Evolutionary conservation across 2,797 vertebrate genomes (phyloP).

Genomic region (Oryzias dopingdopingensis): DNA sequence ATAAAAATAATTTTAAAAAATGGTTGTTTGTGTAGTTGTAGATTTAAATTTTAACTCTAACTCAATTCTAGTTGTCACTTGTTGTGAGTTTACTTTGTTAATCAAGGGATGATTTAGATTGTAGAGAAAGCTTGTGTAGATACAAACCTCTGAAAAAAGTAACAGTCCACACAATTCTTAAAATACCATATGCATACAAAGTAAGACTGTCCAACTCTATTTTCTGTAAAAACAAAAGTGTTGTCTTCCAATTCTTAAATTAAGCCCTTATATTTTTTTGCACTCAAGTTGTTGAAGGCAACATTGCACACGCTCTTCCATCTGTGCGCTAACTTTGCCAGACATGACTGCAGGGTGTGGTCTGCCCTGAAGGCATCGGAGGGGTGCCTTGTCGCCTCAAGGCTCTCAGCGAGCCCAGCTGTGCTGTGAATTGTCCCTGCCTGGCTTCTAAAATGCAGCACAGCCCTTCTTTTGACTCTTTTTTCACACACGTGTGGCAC

Average conservation of each 20-base stretch:
- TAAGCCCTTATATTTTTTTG: constrained; percentile 7
- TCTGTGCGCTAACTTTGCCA: constrained; percentile 61
- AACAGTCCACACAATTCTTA: too few species aligned
- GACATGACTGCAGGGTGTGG: constrained; percentile 65
- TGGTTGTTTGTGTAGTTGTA: too few species aligned
- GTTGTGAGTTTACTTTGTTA: too few species aligned
- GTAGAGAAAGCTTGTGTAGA: too few species aligned
- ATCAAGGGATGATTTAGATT: too few species aligned
- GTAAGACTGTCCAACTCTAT: too few species aligned
- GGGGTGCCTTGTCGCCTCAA: constrained; percentile 65
- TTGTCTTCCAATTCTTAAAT: background rate
- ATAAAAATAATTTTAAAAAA: too few species aligned
- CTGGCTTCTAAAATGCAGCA: constrained; percentile 46
- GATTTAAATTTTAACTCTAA: too few species aligned
- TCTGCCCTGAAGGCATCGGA: constrained; percentile 61
- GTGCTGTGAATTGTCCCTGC: constrained; percentile 56
- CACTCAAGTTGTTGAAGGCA: constrained; percentile 12
- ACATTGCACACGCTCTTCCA: constrained; percentile 42
- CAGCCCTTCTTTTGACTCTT: constrained; percentile 53
- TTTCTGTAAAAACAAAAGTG: background rate
- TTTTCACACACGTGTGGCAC: constrained; percentile 25
- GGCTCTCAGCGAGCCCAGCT: constrained; percentile 75
- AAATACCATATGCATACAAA: too few species aligned
- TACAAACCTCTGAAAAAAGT: too few species aligned
- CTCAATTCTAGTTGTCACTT: too few species aligned